Percentiles rank a stretch among this genome's conserved stretches.
These are phyloP conservation scores for Ambastaia sidthimunki DNA, from an alignment of 2,797 vertebrate genomes.

Conservation along the genomic window DNA sequence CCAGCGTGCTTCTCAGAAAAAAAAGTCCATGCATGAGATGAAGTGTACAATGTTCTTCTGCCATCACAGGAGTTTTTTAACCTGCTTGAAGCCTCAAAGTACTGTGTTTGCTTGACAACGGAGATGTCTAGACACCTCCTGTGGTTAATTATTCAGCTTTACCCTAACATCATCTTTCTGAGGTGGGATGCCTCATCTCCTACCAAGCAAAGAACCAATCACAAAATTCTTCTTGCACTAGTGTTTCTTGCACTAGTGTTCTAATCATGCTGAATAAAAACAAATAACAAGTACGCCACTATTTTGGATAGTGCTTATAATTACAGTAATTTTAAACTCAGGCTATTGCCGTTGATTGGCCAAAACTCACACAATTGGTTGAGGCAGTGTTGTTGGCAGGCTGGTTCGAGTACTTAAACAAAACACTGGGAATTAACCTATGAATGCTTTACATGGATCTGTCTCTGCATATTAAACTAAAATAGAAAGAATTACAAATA, in stretches of 20 bases:
- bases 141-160: too few species aligned
- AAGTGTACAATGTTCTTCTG: background rate
- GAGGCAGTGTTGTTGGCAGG: background rate
- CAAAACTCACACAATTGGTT: background rate
- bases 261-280: constrained; percentile 18
- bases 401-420: background rate
- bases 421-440: background rate
- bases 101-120: constrained; percentile 5
- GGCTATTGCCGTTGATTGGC: background rate
- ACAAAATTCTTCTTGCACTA: background rate
- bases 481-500: background rate
- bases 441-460: background rate
- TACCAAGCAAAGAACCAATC: constrained; percentile 26
- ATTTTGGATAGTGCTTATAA: background rate
- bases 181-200: constrained; percentile 9
- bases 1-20: background rate
- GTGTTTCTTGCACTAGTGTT: background rate
- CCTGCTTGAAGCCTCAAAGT: background rate
- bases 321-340: background rate
- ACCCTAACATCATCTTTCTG: too few species aligned
- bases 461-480: background rate
- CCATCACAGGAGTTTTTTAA: background rate
- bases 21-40: background rate
- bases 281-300: background rate
- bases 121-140: constrained; percentile 20